Evolutionary conservation across 2,888 invertebrate genomes (phyloP).

Genomic region (Mimachlamys varia): DNA sequence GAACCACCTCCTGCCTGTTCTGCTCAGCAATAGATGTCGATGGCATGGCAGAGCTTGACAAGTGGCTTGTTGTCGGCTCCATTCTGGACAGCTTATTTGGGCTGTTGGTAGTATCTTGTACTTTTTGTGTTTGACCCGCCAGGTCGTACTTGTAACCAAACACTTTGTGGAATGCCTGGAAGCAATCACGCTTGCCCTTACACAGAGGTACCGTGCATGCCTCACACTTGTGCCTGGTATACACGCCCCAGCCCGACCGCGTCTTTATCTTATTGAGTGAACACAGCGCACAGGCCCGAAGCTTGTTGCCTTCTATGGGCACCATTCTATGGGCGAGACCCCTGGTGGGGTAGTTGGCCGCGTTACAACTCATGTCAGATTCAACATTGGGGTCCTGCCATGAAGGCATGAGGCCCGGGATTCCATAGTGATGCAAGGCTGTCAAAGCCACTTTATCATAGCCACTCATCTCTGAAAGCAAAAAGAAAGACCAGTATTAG

Average conservation of each 20-base stretch:
- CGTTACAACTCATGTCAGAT: background rate
- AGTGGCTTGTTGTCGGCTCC: background rate
- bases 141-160: background rate
- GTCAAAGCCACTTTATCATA: slow-evolving; percentile 15
- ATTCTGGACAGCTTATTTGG: background rate
- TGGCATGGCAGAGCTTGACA: background rate
- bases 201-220: slow-evolving; percentile 44
- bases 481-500: slow-evolving; percentile 17
- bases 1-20: background rate
- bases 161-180: slow-evolving; percentile 17
- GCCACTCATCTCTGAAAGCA: slow-evolving; percentile 10
- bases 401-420: background rate
- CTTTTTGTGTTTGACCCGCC: background rate
- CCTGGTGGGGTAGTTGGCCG: background rate
- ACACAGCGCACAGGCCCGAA: background rate
- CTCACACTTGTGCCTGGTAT: slow-evolving; percentile 43
- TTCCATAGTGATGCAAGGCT: slow-evolving; percentile 11
- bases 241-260: slow-evolving; percentile 45
- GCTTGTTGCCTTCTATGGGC: background rate
- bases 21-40: background rate
- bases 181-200: slow-evolving; percentile 44
- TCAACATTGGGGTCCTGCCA: slow-evolving; percentile 19
- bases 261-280: slow-evolving; percentile 30
- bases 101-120: background rate
- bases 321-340: slow-evolving; percentile 9